These are phyloP conservation scores for Leguminivora glycinivorella DNA, from an alignment of 1,140 invertebrate genomes.

Conservation along the genomic window DNA sequence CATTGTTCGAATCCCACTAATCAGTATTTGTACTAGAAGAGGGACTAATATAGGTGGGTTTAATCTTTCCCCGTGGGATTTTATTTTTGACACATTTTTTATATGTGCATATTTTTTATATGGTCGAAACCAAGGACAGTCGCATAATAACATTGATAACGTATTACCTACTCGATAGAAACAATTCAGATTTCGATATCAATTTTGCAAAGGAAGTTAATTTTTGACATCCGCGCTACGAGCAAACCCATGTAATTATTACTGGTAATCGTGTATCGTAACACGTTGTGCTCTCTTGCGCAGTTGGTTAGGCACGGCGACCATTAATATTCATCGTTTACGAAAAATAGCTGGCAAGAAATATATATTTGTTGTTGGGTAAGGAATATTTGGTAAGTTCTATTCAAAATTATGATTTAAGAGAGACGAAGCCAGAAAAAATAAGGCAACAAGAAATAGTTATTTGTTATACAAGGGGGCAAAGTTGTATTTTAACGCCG, in stretches of 20 bases:
- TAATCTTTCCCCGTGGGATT: no score
- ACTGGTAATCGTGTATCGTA: conserved; percentile 3
- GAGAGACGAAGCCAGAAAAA: background rate
- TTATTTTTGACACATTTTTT: no score
- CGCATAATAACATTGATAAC: background rate
- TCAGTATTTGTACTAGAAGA: no score
- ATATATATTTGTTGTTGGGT: background rate
- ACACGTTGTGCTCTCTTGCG: background rate
- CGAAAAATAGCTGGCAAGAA: background rate
- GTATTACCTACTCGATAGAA: background rate
- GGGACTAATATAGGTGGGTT: no score
- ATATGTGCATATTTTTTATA: no score
- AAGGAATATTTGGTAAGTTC: background rate
- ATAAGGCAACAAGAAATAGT: no score
- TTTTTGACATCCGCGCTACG: conserved; percentile 12
- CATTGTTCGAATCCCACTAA: no score
- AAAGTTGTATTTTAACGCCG: no score
- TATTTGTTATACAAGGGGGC: no score
- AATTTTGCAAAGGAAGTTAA: conserved; percentile 4
- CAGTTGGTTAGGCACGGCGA: background rate
- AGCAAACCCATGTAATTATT: background rate
- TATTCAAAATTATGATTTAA: background rate
- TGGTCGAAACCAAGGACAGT: background rate
- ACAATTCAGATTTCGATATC: background rate
- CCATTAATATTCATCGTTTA: background rate